Conservation (phyloP, 2,888 invertebrate species). For the Furcula furcula region DNA sequence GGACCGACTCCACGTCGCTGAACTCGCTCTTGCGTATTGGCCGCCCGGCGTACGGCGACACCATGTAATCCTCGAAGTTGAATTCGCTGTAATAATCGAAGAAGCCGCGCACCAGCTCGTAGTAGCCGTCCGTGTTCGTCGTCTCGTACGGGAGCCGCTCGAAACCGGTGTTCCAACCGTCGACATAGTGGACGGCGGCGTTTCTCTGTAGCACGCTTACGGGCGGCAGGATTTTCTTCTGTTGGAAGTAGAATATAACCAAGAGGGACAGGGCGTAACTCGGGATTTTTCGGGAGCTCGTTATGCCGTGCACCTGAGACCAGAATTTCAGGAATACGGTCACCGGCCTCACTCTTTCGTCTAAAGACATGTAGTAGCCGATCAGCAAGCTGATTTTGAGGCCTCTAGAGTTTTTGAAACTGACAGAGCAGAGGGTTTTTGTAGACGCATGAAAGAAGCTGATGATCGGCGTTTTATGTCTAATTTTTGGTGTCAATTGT, state of each 20-base stretch:
- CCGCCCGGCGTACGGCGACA: no score
- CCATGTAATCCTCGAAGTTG: not conserved
- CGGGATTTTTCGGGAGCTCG: not conserved
- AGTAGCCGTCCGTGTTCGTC: no score
- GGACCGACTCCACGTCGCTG: no score
- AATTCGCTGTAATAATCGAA: slow-evolving; percentile 1
- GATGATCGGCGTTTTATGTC: not conserved
- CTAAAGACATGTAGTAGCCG: slow-evolving; percentile 8
- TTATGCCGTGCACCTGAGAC: slow-evolving; percentile 3
- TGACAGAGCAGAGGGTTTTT: slow-evolving; percentile 7
- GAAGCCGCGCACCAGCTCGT: no score
- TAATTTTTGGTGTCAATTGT: not conserved
- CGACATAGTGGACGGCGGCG: slow-evolving; percentile 1
- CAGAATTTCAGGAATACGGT: slow-evolving; percentile 16
- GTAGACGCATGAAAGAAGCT: slow-evolving; percentile 5
- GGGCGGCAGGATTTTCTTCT: no score
- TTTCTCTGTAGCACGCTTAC: slow-evolving; percentile 6
- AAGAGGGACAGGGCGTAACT: not conserved
- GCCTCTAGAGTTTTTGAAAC: slow-evolving; percentile 4
- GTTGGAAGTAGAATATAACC: slow-evolving; percentile 3
- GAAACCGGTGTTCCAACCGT: slow-evolving; percentile 11
- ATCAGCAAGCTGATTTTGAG: slow-evolving; percentile 6
- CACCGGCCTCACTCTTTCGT: slow-evolving; percentile 7
- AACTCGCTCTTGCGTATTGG: no score
- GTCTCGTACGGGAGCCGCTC: no score